Conservation (phyloP, 2,888 invertebrate genomes). For the Amphipoea lucens region DNA sequence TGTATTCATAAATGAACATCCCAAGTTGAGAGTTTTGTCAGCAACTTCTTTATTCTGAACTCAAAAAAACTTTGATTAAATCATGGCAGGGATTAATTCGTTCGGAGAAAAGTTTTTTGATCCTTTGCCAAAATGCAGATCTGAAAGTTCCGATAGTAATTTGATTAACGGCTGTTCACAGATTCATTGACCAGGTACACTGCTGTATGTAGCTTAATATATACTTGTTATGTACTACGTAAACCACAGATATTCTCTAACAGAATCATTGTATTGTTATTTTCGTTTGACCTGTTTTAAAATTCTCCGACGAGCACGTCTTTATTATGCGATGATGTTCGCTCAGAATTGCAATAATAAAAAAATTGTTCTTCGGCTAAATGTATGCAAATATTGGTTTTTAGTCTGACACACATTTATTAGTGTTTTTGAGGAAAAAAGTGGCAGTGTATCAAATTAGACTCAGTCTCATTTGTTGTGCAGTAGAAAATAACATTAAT, state of each 20-base stretch:
- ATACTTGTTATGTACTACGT: conserved; percentile 22
- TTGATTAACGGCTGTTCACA: conserved; percentile 24
- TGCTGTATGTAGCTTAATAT: not conserved
- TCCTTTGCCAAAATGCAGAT: conserved; percentile 38
- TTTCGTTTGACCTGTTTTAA: conserved; percentile 71
- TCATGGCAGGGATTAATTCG: conserved; percentile 30
- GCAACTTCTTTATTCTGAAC: conserved; percentile 39
- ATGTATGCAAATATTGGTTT: conserved; percentile 6
- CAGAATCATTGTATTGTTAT: conserved; percentile 61
- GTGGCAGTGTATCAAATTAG: not conserved
- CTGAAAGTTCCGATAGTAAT: conserved; percentile 2
- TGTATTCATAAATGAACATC: conserved; percentile 46
- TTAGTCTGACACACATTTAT: too few relatives aligned
- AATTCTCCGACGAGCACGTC: conserved; percentile 63
- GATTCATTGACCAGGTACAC: conserved; percentile 7
- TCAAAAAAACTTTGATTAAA: conserved; percentile 47
- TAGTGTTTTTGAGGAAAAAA: not conserved
- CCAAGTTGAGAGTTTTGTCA: conserved; percentile 30
- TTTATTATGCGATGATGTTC: conserved; percentile 10
- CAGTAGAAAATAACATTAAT: conserved; percentile 20
- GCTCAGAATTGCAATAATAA: conserved; percentile 35
- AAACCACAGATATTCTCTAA: conserved; percentile 31
- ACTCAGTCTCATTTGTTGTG: not conserved
- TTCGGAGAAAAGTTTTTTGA: conserved; percentile 22
- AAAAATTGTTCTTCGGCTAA: conserved; percentile 14